Percentiles rank a stretch among this genome's conserved stretches.
Conservation (phyloP, 2,888 invertebrate species). For the Amblyjoppa proteus region DNA sequence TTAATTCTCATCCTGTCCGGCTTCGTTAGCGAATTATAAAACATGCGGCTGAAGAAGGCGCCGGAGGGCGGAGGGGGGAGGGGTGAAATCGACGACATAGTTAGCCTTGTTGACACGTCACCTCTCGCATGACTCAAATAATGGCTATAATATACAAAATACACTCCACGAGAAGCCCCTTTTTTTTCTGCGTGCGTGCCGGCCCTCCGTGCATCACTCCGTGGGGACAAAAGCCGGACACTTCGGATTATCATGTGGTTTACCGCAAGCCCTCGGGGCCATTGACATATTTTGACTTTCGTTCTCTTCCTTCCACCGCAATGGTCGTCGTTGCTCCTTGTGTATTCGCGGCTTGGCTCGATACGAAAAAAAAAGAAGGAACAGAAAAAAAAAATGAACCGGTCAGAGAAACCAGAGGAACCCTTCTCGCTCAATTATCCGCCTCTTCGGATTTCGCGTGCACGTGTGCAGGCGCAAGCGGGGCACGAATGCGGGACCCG, state of each 20-base stretch:
- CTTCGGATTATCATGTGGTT: slow-evolving; percentile 76
- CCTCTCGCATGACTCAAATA: slow-evolving; percentile 78
- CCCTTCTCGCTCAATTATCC: slow-evolving; percentile 59
- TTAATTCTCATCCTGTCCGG: neutral
- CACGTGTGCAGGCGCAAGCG: slow-evolving; percentile 46
- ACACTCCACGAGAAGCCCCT: slow-evolving; percentile 32
- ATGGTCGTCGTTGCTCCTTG: slow-evolving; percentile 4
- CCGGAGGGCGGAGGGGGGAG: neutral
- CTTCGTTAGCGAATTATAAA: slow-evolving; percentile 8
- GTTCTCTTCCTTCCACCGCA: slow-evolving; percentile 33
- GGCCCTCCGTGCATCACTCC: slow-evolving; percentile 53
- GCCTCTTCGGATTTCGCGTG: slow-evolving; percentile 61
- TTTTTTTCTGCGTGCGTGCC: slow-evolving; percentile 42
- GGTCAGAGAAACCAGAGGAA: slow-evolving; percentile 36
- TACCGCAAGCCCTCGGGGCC: slow-evolving; percentile 77
- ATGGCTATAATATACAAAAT: slow-evolving; percentile 30
- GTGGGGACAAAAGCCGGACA: slow-evolving; percentile 61
- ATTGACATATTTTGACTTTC: slow-evolving; percentile 83
- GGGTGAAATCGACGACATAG: slow-evolving; percentile 31
- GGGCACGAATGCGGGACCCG: slow-evolving; percentile 6
- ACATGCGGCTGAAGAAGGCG: neutral
- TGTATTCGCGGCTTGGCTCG: slow-evolving; percentile 5
- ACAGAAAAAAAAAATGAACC: slow-evolving; percentile 12
- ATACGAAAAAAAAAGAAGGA: neutral
- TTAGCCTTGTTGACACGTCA: slow-evolving; percentile 82